A percentile compares a stretch with the other conserved stretches of the same genome.
These are phyloP conservation scores for Drosophila sp. DNA, from an alignment of 1,140 invertebrate genomes.

Conservation along the genomic window DNA sequence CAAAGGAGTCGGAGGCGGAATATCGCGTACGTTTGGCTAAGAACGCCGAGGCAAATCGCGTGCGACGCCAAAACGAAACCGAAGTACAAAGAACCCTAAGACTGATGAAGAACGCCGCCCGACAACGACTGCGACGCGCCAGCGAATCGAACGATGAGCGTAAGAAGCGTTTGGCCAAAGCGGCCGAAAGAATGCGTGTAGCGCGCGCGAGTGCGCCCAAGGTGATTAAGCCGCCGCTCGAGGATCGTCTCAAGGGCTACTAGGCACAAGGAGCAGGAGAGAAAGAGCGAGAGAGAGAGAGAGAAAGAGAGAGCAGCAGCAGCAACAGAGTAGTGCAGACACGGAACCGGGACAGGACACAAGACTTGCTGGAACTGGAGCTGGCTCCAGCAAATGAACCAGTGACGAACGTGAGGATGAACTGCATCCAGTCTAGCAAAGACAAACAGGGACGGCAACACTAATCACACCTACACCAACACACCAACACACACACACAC, in stretches of 20 bases:
- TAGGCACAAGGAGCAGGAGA: conserved; percentile 22
- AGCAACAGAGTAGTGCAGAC: too few relatives aligned
- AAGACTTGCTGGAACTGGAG: conserved; percentile 24
- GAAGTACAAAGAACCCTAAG: conserved; percentile 85
- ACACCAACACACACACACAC: conserved; percentile 4
- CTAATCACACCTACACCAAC: not conserved
- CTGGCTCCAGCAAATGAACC: conserved; percentile 45
- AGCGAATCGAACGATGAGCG: conserved; percentile 85
- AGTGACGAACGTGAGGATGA: not conserved
- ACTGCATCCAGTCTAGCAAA: conserved; percentile 4
- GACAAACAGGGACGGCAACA: conserved; percentile 7
- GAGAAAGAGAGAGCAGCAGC: not conserved
- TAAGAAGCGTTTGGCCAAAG: conserved; percentile 85
- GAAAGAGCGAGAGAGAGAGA: not conserved
- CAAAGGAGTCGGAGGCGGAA: conserved; percentile 79
- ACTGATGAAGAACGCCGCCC: conserved; percentile 84
- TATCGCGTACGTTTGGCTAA: conserved; percentile 81
- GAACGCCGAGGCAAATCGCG: conserved; percentile 83
- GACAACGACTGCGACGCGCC: conserved; percentile 80
- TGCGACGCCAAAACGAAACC: conserved; percentile 83
- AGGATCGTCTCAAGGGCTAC: conserved; percentile 82
- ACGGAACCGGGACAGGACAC: not conserved
- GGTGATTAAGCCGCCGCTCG: conserved; percentile 79
- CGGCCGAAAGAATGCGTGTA: conserved; percentile 78
- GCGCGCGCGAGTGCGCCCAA: conserved; percentile 78